A percentile compares a stretch with the other conserved stretches of the same genome.
phyloP scores from a whole-genome alignment of 2,797 vertebrate genomes.

The Botia kubotai region DNA sequence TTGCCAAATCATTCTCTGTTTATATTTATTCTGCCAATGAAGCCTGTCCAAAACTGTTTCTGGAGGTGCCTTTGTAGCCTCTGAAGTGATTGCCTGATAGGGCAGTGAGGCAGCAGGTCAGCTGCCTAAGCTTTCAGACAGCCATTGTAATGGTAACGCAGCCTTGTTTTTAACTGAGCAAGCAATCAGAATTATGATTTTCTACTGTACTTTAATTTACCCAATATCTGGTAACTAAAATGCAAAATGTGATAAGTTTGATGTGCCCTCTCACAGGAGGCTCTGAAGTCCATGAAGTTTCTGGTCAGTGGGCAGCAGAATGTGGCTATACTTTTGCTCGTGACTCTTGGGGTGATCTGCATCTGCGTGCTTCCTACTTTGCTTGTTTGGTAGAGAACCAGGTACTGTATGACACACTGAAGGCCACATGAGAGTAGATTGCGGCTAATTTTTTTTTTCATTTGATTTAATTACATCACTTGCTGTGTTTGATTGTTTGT shows the following conservation, averaged over 20 bases:
- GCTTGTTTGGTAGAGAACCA: conserved; percentile 65
- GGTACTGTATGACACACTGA: conserved; percentile 45
- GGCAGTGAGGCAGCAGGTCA: too few species aligned
- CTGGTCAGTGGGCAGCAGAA: conserved; percentile 53
- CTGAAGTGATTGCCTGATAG: too few species aligned
- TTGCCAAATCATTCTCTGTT: too few species aligned
- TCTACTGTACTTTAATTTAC: neutral
- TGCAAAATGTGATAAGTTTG: neutral
- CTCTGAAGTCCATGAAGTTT: conserved; percentile 44
- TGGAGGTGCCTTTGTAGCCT: too few species aligned
- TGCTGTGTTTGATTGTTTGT: neutral
- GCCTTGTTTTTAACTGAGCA: too few species aligned
- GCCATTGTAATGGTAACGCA: too few species aligned
- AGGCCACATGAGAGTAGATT: neutral
- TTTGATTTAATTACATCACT: neutral
- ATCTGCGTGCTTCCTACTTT: conserved; percentile 68
- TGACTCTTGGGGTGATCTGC: conserved; percentile 63
- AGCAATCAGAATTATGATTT: neutral
- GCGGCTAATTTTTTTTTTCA: neutral
- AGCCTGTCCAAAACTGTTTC: too few species aligned
- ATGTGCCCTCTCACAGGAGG: conserved; percentile 28
- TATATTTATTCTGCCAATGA: too few species aligned
- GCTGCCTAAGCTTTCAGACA: too few species aligned
- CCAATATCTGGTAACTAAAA: neutral
- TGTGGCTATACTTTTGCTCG: conserved; percentile 68